Percentiles rank a stretch among this genome's conserved stretches.
These are phyloP conservation scores for Heliocidaris erythrogramma DNA, from an alignment of 35 echinoderm and acorn worm genomes.

Conservation along the genomic window DNA sequence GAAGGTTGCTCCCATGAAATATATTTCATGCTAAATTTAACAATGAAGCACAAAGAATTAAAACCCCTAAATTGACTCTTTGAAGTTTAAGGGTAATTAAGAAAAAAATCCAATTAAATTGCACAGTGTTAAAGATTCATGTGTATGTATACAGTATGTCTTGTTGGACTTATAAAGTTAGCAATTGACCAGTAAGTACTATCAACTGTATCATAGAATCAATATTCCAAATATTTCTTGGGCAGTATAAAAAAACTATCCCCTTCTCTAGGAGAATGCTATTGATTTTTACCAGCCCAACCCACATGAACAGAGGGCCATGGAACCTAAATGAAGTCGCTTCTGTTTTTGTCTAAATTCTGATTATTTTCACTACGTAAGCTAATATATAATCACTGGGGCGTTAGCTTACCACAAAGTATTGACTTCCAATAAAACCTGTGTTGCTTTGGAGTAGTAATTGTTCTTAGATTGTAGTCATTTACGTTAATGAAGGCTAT, in stretches of 20 bases:
- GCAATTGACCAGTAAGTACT: too few relatives aligned
- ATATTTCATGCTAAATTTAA: too few relatives aligned
- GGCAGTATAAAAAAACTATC: background rate
- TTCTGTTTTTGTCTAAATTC: background rate
- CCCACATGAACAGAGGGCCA: background rate
- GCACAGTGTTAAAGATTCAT: too few relatives aligned
- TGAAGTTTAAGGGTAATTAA: too few relatives aligned
- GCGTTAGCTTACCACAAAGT: background rate
- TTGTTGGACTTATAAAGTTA: too few relatives aligned
- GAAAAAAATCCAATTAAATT: too few relatives aligned
- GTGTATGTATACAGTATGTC: too few relatives aligned
- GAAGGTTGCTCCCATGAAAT: too few relatives aligned
- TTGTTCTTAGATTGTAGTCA: background rate
- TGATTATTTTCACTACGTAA: background rate
- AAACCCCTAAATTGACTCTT: too few relatives aligned
- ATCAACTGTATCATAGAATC: too few relatives aligned
- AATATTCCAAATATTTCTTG: background rate
- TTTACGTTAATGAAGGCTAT: background rate
- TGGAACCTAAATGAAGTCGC: background rate
- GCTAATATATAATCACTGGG: background rate
- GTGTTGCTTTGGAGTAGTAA: background rate
- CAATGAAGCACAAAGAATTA: too few relatives aligned
- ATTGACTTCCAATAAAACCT: background rate
- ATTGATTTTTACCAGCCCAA: background rate
- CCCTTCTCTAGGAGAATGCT: background rate